Evolutionary conservation across 2,797 vertebrate genomes (phyloP), one percentile per base, ranked within the genome.

Genomic region (Brachymystax lenok): DNA sequence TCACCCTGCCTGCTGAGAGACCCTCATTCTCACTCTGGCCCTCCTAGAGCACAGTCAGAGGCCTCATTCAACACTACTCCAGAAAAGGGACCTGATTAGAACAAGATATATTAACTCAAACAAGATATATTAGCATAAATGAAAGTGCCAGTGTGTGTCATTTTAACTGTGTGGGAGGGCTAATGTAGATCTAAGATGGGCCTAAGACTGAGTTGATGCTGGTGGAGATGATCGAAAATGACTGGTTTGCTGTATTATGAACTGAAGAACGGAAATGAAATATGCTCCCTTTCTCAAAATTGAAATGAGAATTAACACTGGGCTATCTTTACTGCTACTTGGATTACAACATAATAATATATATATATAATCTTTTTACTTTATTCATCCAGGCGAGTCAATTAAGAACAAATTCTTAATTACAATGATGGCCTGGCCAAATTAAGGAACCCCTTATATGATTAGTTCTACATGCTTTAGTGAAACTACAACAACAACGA

Each of bases 31-130:
- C 69, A 74, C 75, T 35, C 71, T 66, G 50, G 74, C 83, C 82
- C 78, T 85, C 14, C 77, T 90, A 88, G 85, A 86, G 66, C 13
- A 77, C 56, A 72, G 87, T 89, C 86, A 84, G 19, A 51, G 68
- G 51, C 80, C 86, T 85, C 80, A 80, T 79, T 85, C 75, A 85
- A 75, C 61, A 24, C 70, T 27, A 30, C 80, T 73, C 46, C 35
- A 72, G 77, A 64, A 81, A 72, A 80, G 69, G 75, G 82, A 75
- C 24, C 24, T 24, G 24, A 24, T 24, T 24, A 24, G 24, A 24
- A 24, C 24, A 24, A 24, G 24, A 24, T 24, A 24, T 24, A 24
- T 24, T 24, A 79, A 74, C 64, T 83, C 74, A 40, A 56, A 74
- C 74, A 76, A 35, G 59, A 75, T 78, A 82, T 28, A 78, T 84